Evolutionary conservation across 2,888 invertebrate species (phyloP).

Genomic region (Ecliptopera silaceata): DNA sequence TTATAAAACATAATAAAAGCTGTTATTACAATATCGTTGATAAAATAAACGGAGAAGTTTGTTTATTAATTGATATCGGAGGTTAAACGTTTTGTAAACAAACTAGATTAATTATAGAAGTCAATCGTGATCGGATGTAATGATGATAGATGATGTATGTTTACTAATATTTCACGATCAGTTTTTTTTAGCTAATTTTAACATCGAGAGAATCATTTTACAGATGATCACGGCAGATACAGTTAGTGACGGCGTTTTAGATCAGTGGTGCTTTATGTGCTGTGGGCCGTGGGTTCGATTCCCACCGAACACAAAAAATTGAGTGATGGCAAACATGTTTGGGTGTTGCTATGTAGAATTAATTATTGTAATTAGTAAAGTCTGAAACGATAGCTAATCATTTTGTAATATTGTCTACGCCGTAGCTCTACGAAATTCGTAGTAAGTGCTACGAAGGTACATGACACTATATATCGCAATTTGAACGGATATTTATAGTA

Average conservation of each 20-base stretch:
- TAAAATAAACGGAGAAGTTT: background rate
- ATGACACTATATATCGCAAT: constrained; percentile 11
- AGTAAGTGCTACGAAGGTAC: constrained; percentile 23
- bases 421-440: constrained; percentile 27
- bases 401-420: constrained; percentile 40
- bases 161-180: background rate
- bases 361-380: no score
- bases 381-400: constrained; percentile 25
- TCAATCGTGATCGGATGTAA: background rate
- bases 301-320: no score
- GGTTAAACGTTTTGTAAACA: background rate
- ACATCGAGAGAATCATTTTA: no score
- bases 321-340: no score
- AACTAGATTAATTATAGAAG: background rate
- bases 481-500: no score
- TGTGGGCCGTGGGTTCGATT: no score
- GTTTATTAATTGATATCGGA: background rate
- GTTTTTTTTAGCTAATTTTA: no score
- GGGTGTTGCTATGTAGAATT: no score
- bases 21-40: background rate
- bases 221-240: no score
- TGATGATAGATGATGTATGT: background rate
- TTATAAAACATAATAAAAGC: background rate
- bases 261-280: no score
- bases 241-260: no score